Evolutionary conservation across 2,888 invertebrate genomes (phyloP).

Genomic region (Pachliopta kotzebuea): DNA sequence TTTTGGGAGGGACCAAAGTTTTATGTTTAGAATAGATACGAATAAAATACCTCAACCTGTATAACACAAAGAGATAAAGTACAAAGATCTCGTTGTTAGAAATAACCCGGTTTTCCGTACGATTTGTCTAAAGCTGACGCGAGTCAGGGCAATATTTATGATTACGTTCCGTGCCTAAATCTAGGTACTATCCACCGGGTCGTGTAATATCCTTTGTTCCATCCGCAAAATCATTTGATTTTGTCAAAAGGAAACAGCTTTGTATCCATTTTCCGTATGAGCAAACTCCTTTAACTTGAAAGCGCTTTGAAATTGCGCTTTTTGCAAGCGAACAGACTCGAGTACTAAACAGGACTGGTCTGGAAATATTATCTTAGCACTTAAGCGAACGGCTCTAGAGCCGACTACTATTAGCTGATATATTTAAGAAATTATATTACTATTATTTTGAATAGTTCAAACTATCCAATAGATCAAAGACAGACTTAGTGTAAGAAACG

Average conservation of each 20-base stretch:
- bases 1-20: no score
- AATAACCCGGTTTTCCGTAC: constrained; percentile 11
- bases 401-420: no score
- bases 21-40: no score
- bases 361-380: constrained; percentile 14
- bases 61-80: not conserved
- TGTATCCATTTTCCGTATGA: constrained; percentile 42
- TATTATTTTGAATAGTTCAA: no score
- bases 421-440: no score
- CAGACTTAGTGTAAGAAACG: no score
- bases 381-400: not conserved
- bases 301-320: constrained; percentile 35
- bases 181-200: constrained; percentile 22
- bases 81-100: not conserved
- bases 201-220: constrained; percentile 38
- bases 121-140: constrained; percentile 3
- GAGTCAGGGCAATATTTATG: constrained; percentile 9
- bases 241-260: constrained; percentile 39
- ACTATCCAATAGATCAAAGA: no score
- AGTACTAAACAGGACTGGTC: constrained; percentile 5
- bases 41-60: not conserved
- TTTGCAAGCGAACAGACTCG: constrained; percentile 26
- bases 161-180: constrained; percentile 12
- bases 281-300: constrained; percentile 35
- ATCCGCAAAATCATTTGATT: constrained; percentile 36